Base-by-base conservation (phyloP, 2,797 vertebrate species). In the Halcyon smyrnensis region DNA sequence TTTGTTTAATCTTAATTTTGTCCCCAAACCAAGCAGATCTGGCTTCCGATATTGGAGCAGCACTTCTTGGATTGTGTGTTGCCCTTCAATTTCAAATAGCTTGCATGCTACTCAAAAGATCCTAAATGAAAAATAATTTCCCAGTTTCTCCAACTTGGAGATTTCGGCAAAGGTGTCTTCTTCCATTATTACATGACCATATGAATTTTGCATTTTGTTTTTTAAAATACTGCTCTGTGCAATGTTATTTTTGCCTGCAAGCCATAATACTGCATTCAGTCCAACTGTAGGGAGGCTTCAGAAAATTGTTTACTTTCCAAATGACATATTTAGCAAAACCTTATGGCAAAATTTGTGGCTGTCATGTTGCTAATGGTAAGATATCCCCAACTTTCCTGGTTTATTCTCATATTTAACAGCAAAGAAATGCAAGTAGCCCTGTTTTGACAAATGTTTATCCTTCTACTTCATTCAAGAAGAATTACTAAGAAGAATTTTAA, bases 271-370 rank as follows among this genome's bases (percentile, higher is more conserved):
- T 95, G 84, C 57, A 30, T 95, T 89, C 84, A 95, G 92, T 93
- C 86, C 96, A 95, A 90, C 88, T 89, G 68, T 95, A 92, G 95
- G 90, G 78, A 97, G 57, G 88, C 95, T 94, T 96, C 95, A 97
- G 90, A 95, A 96, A 85, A 93, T 78, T 95, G 71, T 95, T 95
- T 95, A 81, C 77, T 95, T 95, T 93, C 96, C 94, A 95, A 94
- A 93, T 96, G 87, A 94, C 89, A 91, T 86, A 92, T 87, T 95
- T 96, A 96, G 71, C 93, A 90, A 95, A 97, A 96, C 86, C 96
- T 93, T 95, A 95, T 95, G 91, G 96, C 78, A 92, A 71, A 95
- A 90, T 94, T 76, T 90, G 93, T 89, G 94, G 57, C 86, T 95
- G 94, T 95, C 83, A n/a, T 90, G 91, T 86, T 83, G 90, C 88